Evolutionary conservation across 1,140 invertebrate species (phyloP), one percentile per base, ranked within the genome.

Genomic region (Antheraea mylitta): DNA sequence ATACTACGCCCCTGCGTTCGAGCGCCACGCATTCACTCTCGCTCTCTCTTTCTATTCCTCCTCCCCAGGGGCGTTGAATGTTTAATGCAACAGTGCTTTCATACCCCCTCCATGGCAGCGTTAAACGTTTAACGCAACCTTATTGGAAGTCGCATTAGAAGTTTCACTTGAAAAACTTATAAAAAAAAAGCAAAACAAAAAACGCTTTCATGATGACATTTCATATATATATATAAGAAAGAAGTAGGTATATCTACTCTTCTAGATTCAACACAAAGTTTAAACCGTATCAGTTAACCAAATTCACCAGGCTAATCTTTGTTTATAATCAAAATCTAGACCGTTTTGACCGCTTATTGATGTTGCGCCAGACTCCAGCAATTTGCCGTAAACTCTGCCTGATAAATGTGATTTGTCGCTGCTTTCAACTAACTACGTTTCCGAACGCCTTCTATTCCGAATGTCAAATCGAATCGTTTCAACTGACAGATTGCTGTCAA

Each of bases 351-450:
- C 69, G 67, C 66, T 71, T 72, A 71, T 65, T 60, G 73, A 66
- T 71, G 67, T 60, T 67, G 64, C n/a, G 48, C 65, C 62, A 62
- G 60, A 59, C 71, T 63, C 69, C 58, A 68, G 66, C 70, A 71
- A 72, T 69, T 75, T 75, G 66, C 69, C 66, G 72, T 58, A 65
- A 76, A 72, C 60, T 67, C 63, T 67, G 68, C 69, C 61, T 22
- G 7, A 9, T 36, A 63, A 37, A 80, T 80, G 71, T 78, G 72
- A 80, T 80, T 77, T 78, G 72, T 77, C 77, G 71, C 72, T 67
- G 61, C 76, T 69, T 71, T 53, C 9, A 53, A n/a, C 66, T 61
- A 70, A 65, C 58, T 64, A 69, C 64, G 62, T 53, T 70, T 71
- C 62, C 67, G 58, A 73, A 71, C 69, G 61, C 72, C 69, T 81